Percentiles rank a stretch among this genome's conserved stretches.
Conservation (phyloP, 2,888 invertebrate species). For the Drosophila kokeensis region DNA sequence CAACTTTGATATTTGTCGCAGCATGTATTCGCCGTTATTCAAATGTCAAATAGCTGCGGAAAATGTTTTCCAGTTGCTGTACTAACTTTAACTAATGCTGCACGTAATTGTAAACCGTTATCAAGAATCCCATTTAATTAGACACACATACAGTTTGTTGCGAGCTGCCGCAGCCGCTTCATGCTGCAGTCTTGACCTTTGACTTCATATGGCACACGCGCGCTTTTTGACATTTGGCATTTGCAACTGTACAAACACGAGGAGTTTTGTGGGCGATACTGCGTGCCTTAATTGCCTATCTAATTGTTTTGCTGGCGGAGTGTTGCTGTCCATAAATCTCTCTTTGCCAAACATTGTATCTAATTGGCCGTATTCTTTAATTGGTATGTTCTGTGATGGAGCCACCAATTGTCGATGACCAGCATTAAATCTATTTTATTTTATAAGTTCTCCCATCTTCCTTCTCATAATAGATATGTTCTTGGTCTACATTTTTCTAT, state of each 20-base stretch:
- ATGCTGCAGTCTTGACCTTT: constrained; percentile 58
- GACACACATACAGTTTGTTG: constrained; percentile 25
- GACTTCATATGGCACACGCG: constrained; percentile 26
- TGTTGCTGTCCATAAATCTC: neutral
- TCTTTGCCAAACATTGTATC: constrained; percentile 11
- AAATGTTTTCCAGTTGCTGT: constrained; percentile 14
- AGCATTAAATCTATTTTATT: neutral
- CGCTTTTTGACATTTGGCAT: constrained; percentile 57
- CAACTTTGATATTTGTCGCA: constrained; percentile 58
- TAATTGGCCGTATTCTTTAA: constrained; percentile 24
- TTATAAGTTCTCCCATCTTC: neutral
- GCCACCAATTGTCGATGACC: neutral
- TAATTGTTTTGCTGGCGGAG: constrained; percentile 56
- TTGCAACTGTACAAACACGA: constrained; percentile 15
- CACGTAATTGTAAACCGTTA: constrained; percentile 1
- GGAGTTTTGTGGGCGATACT: constrained; percentile 15
- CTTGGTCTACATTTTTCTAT: neutral
- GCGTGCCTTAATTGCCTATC: constrained; percentile 14
- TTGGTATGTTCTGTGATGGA: neutral
- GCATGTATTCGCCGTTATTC: constrained; percentile 7
- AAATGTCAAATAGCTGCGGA: constrained; percentile 51
- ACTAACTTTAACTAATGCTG: constrained; percentile 4
- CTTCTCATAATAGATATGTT: neutral
- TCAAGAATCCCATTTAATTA: constrained; percentile 38
- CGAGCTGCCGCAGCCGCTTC: neutral